Evolutionary conservation across 2,113 vertebrate species (phyloP).

Genomic region (Copsychus sechellarum): DNA sequence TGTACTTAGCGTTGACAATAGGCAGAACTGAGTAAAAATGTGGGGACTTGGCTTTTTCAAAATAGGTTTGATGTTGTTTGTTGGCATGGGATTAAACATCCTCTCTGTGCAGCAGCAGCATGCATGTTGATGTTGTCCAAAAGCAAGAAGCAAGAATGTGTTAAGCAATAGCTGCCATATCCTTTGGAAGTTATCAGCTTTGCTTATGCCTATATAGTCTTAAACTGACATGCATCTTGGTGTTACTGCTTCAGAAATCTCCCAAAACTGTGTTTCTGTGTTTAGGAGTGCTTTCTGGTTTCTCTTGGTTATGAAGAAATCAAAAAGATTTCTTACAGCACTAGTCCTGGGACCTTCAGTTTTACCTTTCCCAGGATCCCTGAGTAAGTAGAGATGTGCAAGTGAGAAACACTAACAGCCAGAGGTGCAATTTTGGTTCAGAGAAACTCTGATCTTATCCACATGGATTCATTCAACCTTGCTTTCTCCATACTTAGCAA

Average conservation of each 20-base stretch:
- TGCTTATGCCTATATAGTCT: neutral
- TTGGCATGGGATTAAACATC: neutral
- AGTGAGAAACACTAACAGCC: neutral
- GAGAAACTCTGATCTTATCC: neutral
- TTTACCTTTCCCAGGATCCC: neutral
- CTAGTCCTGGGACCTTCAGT: neutral
- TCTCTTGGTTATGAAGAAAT: neutral
- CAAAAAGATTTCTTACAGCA: neutral
- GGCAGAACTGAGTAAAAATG: neutral
- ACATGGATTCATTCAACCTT: neutral
- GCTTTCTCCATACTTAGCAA: neutral
- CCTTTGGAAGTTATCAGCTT: neutral
- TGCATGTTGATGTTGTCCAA: neutral
- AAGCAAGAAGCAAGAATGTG: neutral
- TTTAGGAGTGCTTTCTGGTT: neutral
- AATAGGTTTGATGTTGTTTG: neutral
- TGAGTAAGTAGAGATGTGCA: neutral
- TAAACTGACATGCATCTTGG: neutral
- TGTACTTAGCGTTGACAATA: neutral
- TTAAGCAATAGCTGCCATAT: neutral
- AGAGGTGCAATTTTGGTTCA: neutral
- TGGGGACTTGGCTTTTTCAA: neutral
- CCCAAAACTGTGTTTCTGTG: neutral
- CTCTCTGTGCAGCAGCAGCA: neutral
- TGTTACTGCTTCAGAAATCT: neutral